These are phyloP conservation scores for Rhyacophila evoluta DNA, from an alignment of 2,888 invertebrate species.

Conservation along the genomic window DNA sequence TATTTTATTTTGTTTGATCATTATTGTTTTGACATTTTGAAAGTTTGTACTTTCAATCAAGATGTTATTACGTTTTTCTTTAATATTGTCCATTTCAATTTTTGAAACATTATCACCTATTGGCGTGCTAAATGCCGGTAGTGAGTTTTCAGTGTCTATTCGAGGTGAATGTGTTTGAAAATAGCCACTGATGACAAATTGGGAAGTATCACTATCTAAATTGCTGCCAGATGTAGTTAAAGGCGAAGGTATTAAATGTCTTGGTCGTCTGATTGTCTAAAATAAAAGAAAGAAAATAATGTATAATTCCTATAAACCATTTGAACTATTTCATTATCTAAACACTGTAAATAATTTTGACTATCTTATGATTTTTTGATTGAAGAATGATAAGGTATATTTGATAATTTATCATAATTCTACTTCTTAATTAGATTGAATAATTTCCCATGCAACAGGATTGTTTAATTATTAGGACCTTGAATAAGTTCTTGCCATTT, in stretches of 20 bases:
- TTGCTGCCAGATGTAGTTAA: conserved; percentile 10
- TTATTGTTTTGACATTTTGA: background rate
- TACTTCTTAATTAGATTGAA: no score
- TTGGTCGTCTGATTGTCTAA: conserved; percentile 29
- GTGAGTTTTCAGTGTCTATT: no score
- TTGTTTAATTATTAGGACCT: no score
- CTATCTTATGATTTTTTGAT: no score
- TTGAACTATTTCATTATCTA: background rate
- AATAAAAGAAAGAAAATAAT: conserved; percentile 20
- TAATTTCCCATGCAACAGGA: no score
- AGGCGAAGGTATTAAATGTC: background rate
- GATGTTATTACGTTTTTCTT: background rate
- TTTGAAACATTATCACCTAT: background rate
- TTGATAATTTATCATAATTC: no score
- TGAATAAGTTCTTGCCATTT: no score
- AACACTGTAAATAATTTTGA: no score
- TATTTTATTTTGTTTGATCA: background rate
- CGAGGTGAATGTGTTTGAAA: background rate
- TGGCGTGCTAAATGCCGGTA: background rate
- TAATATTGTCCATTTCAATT: no score
- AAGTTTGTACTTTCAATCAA: background rate
- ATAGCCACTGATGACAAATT: background rate
- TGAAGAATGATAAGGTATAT: no score
- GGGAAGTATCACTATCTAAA: background rate
- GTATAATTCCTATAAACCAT: background rate